phyloP scores from a whole-genome alignment of 2,797 vertebrate species.

The Silurus lanzhouensis region DNA sequence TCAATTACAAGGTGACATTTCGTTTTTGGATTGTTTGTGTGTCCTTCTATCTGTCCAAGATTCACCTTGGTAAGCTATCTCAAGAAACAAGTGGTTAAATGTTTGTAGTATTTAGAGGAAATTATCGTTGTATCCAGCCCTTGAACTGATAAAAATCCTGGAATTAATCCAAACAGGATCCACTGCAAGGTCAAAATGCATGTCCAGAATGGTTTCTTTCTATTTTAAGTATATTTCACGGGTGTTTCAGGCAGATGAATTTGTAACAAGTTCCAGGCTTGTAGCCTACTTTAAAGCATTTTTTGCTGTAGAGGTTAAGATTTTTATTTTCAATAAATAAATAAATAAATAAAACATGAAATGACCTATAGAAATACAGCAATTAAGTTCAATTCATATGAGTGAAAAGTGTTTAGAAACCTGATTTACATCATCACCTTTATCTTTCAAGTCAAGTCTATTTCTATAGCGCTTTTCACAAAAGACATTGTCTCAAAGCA shows the following conservation, averaged over 20 bases:
- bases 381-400: background rate
- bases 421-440: too few species aligned
- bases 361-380: background rate
- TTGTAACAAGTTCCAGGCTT: background rate
- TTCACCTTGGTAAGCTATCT: background rate
- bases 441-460: too few species aligned
- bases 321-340: background rate
- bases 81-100: background rate
- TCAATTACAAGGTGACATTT: constrained; percentile 1
- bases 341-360: background rate
- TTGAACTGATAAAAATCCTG: background rate
- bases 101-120: background rate
- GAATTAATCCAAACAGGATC: background rate
- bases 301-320: background rate
- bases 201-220: background rate
- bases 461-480: too few species aligned
- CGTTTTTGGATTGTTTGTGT: background rate
- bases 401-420: too few species aligned
- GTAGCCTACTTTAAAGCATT: background rate
- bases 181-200: background rate
- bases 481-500: too few species aligned
- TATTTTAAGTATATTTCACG: background rate
- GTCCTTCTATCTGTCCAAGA: too few species aligned
- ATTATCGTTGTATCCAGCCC: background rate
- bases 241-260: background rate